These are phyloP conservation scores for Tenebrio molitor DNA, from an alignment of 1,140 invertebrate species.

Conservation along the genomic window DNA sequence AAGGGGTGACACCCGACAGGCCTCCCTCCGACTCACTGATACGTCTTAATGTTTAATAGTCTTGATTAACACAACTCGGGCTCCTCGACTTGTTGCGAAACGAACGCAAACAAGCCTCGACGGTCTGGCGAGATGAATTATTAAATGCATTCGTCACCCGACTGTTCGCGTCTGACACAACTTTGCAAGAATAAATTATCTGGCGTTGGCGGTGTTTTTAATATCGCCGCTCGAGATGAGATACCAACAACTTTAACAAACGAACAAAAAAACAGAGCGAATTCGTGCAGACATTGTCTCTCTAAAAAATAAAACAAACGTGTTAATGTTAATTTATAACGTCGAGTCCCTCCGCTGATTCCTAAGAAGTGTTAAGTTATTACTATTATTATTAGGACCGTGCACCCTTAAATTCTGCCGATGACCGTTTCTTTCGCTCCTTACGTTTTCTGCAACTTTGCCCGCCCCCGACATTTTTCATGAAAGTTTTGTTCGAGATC, in stretches of 20 bases:
- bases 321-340: too few relatives aligned
- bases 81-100: background rate
- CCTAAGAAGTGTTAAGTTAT: too few relatives aligned
- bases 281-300: too few relatives aligned
- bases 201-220: background rate
- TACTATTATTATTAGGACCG: too few relatives aligned
- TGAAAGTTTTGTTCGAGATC: conserved; percentile 3
- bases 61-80: conserved; percentile 14
- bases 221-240: background rate
- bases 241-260: too few relatives aligned
- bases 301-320: too few relatives aligned
- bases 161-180: conserved; percentile 26
- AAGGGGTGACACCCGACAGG: background rate
- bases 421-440: too few relatives aligned
- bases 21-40: background rate
- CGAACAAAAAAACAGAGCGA: too few relatives aligned
- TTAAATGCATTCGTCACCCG: conserved; percentile 38
- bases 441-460: too few relatives aligned
- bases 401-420: too few relatives aligned
- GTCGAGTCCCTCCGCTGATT: too few relatives aligned
- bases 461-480: conserved; percentile 29
- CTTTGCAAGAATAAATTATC: conserved; percentile 27
- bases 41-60: conserved; percentile 35
- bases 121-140: conserved; percentile 24
- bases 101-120: conserved; percentile 32